Evolutionary conservation across 2,888 invertebrate genomes (phyloP).

Genomic region (Hofmannophila pseudospretella): DNA sequence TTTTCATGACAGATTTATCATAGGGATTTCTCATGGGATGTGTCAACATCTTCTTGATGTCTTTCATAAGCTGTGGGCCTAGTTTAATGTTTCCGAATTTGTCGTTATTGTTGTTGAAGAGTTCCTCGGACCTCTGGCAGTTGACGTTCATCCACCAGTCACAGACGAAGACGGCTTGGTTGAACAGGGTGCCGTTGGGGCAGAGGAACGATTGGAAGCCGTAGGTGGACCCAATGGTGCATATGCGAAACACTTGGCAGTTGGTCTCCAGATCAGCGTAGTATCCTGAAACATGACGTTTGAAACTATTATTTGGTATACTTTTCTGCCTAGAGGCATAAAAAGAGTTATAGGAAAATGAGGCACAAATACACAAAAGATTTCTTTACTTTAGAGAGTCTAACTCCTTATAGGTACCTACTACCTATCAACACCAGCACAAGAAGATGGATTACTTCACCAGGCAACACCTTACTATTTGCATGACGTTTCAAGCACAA

Average conservation of each 20-base stretch:
- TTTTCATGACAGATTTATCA: conserved; percentile 46
- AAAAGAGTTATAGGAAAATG: no score
- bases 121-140: conserved; percentile 65
- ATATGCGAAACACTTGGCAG: conserved; percentile 83
- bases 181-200: conserved; percentile 82
- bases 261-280: conserved; percentile 81
- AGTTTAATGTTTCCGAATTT: conserved; percentile 65
- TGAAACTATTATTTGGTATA: no score
- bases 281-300: conserved; percentile 76
- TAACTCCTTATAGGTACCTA: no score
- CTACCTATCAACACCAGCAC: no score
- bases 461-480: no score
- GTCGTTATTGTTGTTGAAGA: conserved; percentile 58
- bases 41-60: conserved; percentile 77
- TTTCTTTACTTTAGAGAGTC: no score
- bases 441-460: no score
- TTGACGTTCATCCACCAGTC: conserved; percentile 84
- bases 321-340: no score
- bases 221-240: conserved; percentile 74
- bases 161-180: conserved; percentile 81
- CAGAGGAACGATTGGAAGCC: conserved; percentile 81
- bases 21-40: conserved; percentile 68
- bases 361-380: no score
- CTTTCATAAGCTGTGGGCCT: conserved; percentile 76
- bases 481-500: no score